Evolutionary conservation across 2,888 invertebrate genomes (phyloP).

Genomic region (Ashinkailepas kermadecensis): DNA sequence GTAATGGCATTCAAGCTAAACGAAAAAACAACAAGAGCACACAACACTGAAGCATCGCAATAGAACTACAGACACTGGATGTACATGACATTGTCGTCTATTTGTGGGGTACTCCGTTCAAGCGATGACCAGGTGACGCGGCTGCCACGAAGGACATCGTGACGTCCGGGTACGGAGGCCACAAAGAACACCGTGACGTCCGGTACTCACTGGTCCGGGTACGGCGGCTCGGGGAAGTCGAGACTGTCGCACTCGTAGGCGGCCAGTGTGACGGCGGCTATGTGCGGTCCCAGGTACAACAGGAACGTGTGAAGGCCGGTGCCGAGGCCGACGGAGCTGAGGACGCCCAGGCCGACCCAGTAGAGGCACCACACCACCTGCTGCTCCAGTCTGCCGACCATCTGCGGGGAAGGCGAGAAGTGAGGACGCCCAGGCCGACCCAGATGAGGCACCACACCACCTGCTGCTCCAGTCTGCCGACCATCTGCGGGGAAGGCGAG

Average conservation of each 20-base stretch:
- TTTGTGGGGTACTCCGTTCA: too few relatives aligned
- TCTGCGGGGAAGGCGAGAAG: conserved; percentile 51
- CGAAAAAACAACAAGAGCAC: too few relatives aligned
- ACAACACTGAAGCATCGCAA: too few relatives aligned
- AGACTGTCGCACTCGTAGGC: conserved; percentile 94
- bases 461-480: conserved; percentile 41
- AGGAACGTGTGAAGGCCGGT: conserved; percentile 98
- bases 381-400: conserved; percentile 40
- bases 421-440: conserved; percentile 88
- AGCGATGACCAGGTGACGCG: too few relatives aligned
- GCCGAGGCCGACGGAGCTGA: conserved; percentile 95
- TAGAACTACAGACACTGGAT: too few relatives aligned
- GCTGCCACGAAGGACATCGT: too few relatives aligned
- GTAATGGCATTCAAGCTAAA: too few relatives aligned
- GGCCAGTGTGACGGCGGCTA: conserved; percentile 94
- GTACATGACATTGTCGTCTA: too few relatives aligned
- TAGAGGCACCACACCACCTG: conserved; percentile 66
- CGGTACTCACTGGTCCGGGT: conserved; percentile 67
- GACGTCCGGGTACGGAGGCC: too few relatives aligned
- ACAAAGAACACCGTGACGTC: too few relatives aligned
- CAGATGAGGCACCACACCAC: conserved; percentile 76
- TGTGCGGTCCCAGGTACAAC: conserved; percentile 97
- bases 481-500: conserved; percentile 36
- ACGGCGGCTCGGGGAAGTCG: conserved; percentile 95
- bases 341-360: conserved; percentile 88